Evolutionary conservation across 2,797 vertebrate genomes (phyloP), one percentile per base, ranked within the genome.

Genomic region (Xerus rutilus): DNA sequence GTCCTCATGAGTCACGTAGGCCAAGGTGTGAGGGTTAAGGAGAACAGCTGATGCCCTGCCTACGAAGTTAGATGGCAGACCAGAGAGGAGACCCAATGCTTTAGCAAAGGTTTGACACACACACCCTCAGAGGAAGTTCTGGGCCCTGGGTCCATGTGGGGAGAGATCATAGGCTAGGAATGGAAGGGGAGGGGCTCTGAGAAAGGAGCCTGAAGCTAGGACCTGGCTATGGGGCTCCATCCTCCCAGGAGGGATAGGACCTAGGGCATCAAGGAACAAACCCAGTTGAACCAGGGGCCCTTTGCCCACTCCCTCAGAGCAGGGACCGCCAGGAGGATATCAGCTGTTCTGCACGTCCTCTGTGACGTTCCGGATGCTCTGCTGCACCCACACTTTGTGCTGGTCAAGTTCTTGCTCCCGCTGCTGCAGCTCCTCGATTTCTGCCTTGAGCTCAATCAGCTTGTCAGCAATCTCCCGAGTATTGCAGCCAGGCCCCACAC

Each of bases 391-490:
- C 98, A 99, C 99, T 97, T 99, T 99, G 98, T 99, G 99, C 98
- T 99, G 99, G 98, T 99, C 99, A 98, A 99, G 98, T 97, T 99
- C 99, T 67, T 99, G 98, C 57, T 99, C 99, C 95, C 99, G 98
- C 77, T 99, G 97, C 93, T 99, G 99, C 97, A 99, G 98, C 82
- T 99, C 99, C 92, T 99, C 99, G 7, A 99, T 99, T 98, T 99
- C 99, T 3, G 99, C 99, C 98, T 99, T 99, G 98, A 99, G 99
- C 96, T 99, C 99, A 0, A 99, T 99, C 95, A 99, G 98, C 97
- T 99, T 99, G 98, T 99, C 99, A 0, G 99, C 99, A 89, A 99
- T 99, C 97, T 99, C 99, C 70, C 99, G 98, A 0, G 99, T 99
- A 98, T 99, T 99, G 97, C 99, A 99, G 96, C 99, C 99, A 67